phyloP scores from a whole-genome alignment of 2,113 vertebrate species.

The Thinocorus orbignyianus region DNA sequence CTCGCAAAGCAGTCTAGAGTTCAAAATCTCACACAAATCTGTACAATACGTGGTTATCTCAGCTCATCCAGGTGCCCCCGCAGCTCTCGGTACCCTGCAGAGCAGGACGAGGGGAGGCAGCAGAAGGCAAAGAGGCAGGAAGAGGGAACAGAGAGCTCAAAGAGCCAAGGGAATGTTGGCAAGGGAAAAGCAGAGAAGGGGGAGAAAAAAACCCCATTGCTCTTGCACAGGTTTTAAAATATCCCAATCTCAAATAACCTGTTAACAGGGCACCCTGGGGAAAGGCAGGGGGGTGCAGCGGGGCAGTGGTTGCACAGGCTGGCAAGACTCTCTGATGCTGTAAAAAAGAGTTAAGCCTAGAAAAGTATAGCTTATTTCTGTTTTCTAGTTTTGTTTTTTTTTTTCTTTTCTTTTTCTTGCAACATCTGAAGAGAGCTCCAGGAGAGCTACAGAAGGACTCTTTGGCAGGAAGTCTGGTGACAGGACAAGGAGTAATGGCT shows the following conservation, averaged over 20 bases:
- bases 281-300: background rate
- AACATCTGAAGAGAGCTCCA: too few species aligned
- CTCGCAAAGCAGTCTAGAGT: rapidly evolving
- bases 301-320: background rate
- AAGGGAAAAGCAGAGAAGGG: background rate
- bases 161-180: too few species aligned
- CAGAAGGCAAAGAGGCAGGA: background rate
- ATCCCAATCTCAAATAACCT: background rate
- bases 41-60: rapidly evolving
- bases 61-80: rapidly evolving
- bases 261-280: rapidly evolving
- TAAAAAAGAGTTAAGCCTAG: rapidly evolving
- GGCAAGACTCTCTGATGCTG: too few species aligned
- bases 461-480: too few species aligned
- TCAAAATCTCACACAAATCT: background rate
- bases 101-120: background rate
- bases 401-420: background rate
- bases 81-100: too few species aligned
- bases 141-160: background rate
- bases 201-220: background rate
- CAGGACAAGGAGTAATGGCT: too few species aligned
- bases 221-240: background rate
- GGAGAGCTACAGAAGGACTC: too few species aligned
- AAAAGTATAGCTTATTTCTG: background rate
- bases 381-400: too few species aligned